Conservation (phyloP, 2,113 vertebrate species). For the Lasiurus borealis region DNA sequence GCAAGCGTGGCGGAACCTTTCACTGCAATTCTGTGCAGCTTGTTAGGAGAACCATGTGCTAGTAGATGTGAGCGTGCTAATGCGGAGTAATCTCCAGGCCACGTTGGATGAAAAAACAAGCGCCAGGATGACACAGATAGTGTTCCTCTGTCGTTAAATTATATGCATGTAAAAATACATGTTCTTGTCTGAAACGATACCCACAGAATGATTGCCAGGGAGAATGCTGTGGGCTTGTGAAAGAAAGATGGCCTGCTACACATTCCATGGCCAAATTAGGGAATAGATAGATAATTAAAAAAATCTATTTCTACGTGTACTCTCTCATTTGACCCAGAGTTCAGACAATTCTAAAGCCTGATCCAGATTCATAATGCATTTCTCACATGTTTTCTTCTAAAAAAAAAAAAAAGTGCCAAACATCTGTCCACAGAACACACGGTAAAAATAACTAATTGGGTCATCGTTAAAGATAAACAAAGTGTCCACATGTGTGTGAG, state of each 20-base stretch:
- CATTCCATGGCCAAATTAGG: accelerated
- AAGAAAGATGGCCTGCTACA: accelerated
- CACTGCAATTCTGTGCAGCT: not conserved
- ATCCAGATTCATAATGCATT: not conserved
- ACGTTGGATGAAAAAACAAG: accelerated
- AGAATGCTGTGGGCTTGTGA: not conserved
- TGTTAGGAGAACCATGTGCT: accelerated
- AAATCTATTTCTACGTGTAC: not conserved
- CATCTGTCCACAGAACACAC: not conserved
- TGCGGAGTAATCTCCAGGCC: accelerated
- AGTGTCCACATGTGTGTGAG: too few relatives aligned
- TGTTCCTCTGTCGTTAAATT: not conserved
- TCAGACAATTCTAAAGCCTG: not conserved
- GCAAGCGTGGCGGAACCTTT: accelerated
- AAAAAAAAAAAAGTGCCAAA: not conserved
- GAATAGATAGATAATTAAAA: not conserved
- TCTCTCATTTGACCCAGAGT: not conserved
- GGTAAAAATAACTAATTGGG: not conserved
- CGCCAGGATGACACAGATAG: accelerated
- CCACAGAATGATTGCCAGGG: not conserved
- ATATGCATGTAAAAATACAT: accelerated
- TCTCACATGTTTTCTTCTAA: not conserved
- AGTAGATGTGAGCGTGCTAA: accelerated
- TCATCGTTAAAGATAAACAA: not conserved
- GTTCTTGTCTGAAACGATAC: not conserved